A percentile compares a stretch with the other conserved stretches of the same genome.
These are phyloP conservation scores for Listronotus oregonensis DNA, from an alignment of 1,140 invertebrate species.

Conservation along the genomic window DNA sequence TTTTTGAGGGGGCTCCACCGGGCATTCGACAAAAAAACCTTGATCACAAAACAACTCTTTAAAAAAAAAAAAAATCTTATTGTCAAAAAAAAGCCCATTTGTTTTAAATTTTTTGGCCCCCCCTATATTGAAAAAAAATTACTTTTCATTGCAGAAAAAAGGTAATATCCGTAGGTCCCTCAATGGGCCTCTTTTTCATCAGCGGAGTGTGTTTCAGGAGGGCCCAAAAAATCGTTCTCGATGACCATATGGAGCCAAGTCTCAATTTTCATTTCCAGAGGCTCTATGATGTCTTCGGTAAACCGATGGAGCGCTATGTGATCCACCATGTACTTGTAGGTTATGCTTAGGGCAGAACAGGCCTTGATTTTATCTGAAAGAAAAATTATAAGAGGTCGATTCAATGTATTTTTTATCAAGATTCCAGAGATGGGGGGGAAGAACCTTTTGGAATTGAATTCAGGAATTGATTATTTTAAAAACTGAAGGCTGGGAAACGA, in stretches of 20 bases:
- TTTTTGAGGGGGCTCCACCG: too few relatives aligned
- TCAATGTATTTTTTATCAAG: too few relatives aligned
- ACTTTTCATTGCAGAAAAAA: conserved; percentile 31
- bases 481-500: too few relatives aligned
- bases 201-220: conserved; percentile 20
- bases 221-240: conserved; percentile 21
- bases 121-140: conserved; percentile 5
- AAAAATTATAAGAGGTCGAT: conserved; percentile 1
- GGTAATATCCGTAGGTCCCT: neutral
- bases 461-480: too few relatives aligned
- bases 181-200: conserved; percentile 1
- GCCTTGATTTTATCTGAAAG: conserved; percentile 33
- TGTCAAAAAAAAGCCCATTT: too few relatives aligned
- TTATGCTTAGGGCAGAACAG: conserved; percentile 31
- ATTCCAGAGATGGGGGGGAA: too few relatives aligned
- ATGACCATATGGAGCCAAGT: conserved; percentile 43
- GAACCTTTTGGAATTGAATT: too few relatives aligned
- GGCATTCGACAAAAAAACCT: too few relatives aligned
- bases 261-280: conserved; percentile 34
- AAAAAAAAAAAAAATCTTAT: too few relatives aligned
- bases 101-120: too few relatives aligned
- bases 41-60: too few relatives aligned
- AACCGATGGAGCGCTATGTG: conserved; percentile 33
- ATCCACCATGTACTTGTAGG: conserved; percentile 39
- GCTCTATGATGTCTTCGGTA: conserved; percentile 29